Conservation (phyloP, 2,797 vertebrate species). For the Limosa lapponica region DNA sequence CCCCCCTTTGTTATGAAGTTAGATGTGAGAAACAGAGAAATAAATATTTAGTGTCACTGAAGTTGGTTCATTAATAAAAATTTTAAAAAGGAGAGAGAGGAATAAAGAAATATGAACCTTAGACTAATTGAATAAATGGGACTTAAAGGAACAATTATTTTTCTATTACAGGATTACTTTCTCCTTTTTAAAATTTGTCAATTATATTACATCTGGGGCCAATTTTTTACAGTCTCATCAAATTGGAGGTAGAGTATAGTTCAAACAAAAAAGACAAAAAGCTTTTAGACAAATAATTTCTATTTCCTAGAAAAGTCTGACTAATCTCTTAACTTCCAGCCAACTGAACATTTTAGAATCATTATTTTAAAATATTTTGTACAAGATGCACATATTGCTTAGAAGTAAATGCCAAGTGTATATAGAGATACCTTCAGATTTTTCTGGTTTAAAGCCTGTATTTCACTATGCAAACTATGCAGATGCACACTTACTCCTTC, state of each 20-base stretch:
- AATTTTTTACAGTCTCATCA: neutral
- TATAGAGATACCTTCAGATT: neutral
- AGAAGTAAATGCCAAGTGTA: neutral
- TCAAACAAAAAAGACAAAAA: neutral
- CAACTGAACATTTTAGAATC: neutral
- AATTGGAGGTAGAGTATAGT: neutral
- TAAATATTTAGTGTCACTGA: neutral
- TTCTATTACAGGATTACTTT: neutral
- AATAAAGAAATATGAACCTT: neutral
- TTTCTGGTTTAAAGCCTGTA: neutral
- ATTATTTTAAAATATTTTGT: neutral
- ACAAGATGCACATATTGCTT: neutral
- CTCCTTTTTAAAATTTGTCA: neutral
- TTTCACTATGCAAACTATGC: neutral
- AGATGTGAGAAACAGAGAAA: neutral
- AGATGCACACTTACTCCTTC: neutral
- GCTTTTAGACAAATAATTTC: neutral
- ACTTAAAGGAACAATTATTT: neutral
- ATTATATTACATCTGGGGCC: neutral
- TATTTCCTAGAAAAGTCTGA: neutral
- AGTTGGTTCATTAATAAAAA: neutral
- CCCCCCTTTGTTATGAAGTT: fast-evolving
- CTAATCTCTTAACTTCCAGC: neutral
- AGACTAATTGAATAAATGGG: neutral
- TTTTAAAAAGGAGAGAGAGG: neutral